Base-by-base conservation (phyloP, 1,140 invertebrate genomes). In the Drosophila murphyi region DNA sequence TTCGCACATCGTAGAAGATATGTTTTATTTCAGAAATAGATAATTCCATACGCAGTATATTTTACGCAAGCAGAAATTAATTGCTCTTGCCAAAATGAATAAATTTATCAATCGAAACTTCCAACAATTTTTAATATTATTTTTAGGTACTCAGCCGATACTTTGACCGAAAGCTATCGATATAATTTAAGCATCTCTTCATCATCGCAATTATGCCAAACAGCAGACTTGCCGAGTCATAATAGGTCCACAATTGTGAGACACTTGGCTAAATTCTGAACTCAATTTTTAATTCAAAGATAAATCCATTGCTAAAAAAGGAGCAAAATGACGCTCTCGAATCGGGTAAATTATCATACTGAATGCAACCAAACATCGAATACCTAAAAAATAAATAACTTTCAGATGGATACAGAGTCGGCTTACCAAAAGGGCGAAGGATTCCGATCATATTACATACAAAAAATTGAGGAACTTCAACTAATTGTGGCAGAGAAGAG, bases 391-490 rank as follows among this genome's bases (percentile, higher is more conserved):
- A 35, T 3, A 4, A 5, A 39, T 3, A 4, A 5, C 34, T 67
- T 50, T 10, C 45, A 98, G 96, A 98, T 98, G 97, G 97, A 98
- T 71, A 95, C 98, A 54, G 97, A 98, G 93, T 94, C 96, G 4
- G 85, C 76, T 12, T 89, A 89, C 57, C 80, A 85, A 31, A 92
- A 92, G 56, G 96, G 96, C 29, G 97, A 98, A 92, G 98, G 98
- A 12, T 97, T 99, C 83, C 95, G 96, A 60, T 96, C 97, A 2
- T 99, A 99, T 93, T 99, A 99, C 87, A 96, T 98, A 78, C 97
- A 97, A 39, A 99, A 99, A 94, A 99, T 99, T 68, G 98, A 99
- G 94, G 98, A 99, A 93, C 93, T 99, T 3, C 97, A 99, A 92
- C 94, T 99, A 34, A 96, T 97, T 83, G 98, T 99, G 4, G 97